Percentiles rank a stretch among this genome's conserved stretches.
Evolutionary conservation across 1,140 invertebrate genomes (phyloP).

Genomic region (Cyclina sinensis): DNA sequence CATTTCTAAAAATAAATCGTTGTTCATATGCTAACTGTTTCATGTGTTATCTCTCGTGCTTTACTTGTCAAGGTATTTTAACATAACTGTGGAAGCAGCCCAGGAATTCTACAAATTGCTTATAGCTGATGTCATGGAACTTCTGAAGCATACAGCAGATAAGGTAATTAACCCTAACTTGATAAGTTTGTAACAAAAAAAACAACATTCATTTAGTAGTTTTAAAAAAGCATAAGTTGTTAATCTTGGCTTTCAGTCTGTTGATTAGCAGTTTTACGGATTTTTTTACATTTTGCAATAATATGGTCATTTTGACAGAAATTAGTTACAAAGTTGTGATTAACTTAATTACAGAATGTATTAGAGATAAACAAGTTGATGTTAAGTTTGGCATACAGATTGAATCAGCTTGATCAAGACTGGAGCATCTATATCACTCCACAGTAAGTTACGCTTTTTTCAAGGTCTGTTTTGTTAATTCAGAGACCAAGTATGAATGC

Average conservation of each 20-base stretch:
- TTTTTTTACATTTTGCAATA: no score
- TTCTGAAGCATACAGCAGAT: constrained; percentile 58
- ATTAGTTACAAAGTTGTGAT: no score
- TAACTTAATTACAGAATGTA: neutral
- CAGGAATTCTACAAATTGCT: constrained; percentile 76
- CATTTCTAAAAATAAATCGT: no score
- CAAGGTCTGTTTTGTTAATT: no score
- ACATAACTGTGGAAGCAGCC: constrained; percentile 78
- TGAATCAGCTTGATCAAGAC: constrained; percentile 81
- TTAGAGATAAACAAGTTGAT: constrained; percentile 76
- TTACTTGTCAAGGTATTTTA: constrained; percentile 73
- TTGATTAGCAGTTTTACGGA: no score
- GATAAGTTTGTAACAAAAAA: neutral
- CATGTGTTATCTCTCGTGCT: no score
- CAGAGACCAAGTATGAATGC: no score
- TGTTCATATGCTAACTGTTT: no score
- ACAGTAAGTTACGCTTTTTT: constrained; percentile 71
- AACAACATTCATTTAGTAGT: neutral
- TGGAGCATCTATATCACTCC: constrained; percentile 74
- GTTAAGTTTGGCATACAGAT: constrained; percentile 79
- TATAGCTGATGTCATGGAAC: constrained; percentile 77
- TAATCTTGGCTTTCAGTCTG: no score
- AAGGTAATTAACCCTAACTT: no score
- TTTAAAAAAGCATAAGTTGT: no score
- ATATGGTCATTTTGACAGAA: no score